Conservation (phyloP, 2,797 vertebrate genomes). For the Morus bassanus region DNA sequence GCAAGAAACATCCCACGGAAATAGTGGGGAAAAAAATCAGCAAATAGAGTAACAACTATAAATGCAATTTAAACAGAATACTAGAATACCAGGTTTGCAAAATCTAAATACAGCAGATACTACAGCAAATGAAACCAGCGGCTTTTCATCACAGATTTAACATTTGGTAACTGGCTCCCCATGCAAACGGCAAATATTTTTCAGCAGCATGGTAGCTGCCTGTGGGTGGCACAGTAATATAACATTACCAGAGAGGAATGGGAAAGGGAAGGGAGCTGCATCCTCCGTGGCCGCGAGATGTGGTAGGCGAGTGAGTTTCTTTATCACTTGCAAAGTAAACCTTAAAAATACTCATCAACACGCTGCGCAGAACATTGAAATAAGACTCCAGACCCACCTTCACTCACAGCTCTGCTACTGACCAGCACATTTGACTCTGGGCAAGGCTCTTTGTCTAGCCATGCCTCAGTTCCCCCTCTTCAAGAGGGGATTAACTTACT, state of each 20-base stretch:
- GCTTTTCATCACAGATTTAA: background rate
- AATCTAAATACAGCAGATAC: background rate
- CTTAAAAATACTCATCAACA: fast-evolving
- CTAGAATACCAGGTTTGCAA: background rate
- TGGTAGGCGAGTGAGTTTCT: background rate
- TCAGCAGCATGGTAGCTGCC: constrained; percentile 14
- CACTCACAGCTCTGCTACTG: background rate
- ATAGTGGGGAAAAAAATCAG: background rate
- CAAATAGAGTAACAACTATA: background rate
- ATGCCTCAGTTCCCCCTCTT: background rate
- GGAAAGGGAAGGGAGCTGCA: background rate
- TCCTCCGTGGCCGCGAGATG: fast-evolving
- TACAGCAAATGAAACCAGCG: background rate
- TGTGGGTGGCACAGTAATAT: constrained; percentile 50
- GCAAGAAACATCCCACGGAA: background rate
- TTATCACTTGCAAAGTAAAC: background rate
- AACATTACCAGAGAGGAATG: background rate
- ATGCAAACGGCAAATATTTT: background rate
- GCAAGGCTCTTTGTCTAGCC: background rate
- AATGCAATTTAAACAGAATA: background rate
- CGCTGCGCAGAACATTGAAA: fast-evolving
- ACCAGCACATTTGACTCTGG: background rate
- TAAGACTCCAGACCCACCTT: fast-evolving
- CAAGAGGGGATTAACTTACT: background rate
- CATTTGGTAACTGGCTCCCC: background rate